Evolutionary conservation across 2,797 vertebrate species (phyloP), one percentile per base, ranked within the genome.

Genomic region (Hoplostethus atlanticus): DNA sequence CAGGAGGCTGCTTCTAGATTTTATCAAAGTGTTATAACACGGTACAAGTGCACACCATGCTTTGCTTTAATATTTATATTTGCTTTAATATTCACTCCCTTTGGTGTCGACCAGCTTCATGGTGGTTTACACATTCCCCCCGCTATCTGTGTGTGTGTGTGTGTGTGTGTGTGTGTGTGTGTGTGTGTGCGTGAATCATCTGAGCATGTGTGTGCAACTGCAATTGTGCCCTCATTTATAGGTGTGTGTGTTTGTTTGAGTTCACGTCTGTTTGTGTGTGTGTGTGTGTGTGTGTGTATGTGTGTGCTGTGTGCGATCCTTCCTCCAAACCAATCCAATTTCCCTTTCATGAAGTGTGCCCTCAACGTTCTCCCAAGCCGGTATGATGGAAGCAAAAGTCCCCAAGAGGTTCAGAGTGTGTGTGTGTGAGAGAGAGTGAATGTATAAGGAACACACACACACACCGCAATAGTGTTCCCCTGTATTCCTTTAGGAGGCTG

Each of bases 271-370:
- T 21, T 21, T 21, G 42, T 48, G 64, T 44, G 51, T 48, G 42
- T 30, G 50, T 56, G 9, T 54, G 63, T 38, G 17, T 54, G 51
- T 65, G 50, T 44, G 63, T 65, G 51, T 46, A 40, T 11, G 6
- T 47, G 52, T 21, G 16, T 36, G 55, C 55, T 38, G 30, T 36
- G 12, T 21, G 36, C 36, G 36, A 38, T 15, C 55, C 55, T 36
- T 59, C 56, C 25, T 36, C 38, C 38, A 17, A 59, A 17, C 56
- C 56, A 42, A 59, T 59, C 56, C 38, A 42, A 58, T 59, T 59
- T 59, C 36, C 56, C 56, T 59, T 59, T 59, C 36, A 59, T 59
- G 56, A 42, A 42, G 56, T 40, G 56, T 16, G 36, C 55, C 55
- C 55, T 57, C 55, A n/a, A 36, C 55, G 55, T 36, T 17, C 30